A percentile compares a stretch with the other conserved stretches of the same genome.
These are phyloP conservation scores for Elysia crispata DNA, from an alignment of 2,888 invertebrate genomes.

Conservation along the genomic window DNA sequence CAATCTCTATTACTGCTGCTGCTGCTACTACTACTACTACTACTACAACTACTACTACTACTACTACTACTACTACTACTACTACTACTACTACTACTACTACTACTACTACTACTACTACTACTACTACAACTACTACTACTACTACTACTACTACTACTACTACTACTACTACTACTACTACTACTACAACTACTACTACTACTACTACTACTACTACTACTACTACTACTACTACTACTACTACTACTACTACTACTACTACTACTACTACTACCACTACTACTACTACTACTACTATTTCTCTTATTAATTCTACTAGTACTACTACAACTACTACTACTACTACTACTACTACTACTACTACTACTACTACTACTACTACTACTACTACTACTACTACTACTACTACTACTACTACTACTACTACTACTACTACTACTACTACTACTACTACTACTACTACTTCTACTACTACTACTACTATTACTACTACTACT, in stretches of 20 bases:
- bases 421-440: constrained; percentile 27
- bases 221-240: constrained; percentile 3
- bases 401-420: constrained; percentile 21
- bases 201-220: no score
- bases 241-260: neutral
- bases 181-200: neutral
- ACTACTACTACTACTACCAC: neutral
- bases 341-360: neutral
- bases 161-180: constrained; percentile 19
- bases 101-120: constrained; percentile 19
- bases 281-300: constrained; percentile 19
- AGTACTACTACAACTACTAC: constrained; percentile 5
- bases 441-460: constrained; percentile 19
- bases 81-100: constrained; percentile 19
- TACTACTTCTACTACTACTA: constrained; percentile 16
- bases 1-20: no score
- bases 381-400: constrained; percentile 19
- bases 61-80: constrained; percentile 28
- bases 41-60: constrained; percentile 16
- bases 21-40: constrained; percentile 18
- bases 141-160: constrained; percentile 19
- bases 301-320: constrained; percentile 10
- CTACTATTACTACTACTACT: constrained; percentile 16
- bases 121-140: constrained; percentile 16
- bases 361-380: neutral